These are phyloP conservation scores for Trichacis sp. DNA, from an alignment of 2,888 invertebrate species.

Conservation along the genomic window DNA sequence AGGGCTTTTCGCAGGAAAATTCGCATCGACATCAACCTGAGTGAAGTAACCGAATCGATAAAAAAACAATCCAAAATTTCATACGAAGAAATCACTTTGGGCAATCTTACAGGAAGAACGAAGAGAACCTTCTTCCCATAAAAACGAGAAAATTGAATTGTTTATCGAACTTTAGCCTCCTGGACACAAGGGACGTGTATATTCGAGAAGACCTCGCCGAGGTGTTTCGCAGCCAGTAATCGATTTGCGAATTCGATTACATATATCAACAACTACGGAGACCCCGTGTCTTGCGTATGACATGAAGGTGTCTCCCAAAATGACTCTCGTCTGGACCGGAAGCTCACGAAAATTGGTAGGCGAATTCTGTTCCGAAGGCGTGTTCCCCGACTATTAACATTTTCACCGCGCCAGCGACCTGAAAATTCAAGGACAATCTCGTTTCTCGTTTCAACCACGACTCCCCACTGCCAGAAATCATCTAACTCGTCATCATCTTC, in stretches of 20 bases:
- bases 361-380: slow-evolving; percentile 21
- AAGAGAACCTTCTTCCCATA: background rate
- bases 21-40: too few relatives aligned
- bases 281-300: slow-evolving; percentile 38
- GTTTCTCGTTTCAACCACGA: background rate
- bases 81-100: background rate
- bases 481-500: too few relatives aligned
- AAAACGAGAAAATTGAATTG: slow-evolving; percentile 46
- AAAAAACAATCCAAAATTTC: background rate
- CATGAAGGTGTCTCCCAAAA: slow-evolving; percentile 37
- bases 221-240: slow-evolving; percentile 29
- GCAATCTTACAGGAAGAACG: background rate
- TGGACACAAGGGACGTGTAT: slow-evolving; percentile 29
- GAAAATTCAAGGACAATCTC: background rate
- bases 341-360: slow-evolving; percentile 36
- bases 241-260: slow-evolving; percentile 40
- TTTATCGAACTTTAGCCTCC: slow-evolving; percentile 46
- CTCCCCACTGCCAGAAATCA: too few relatives aligned
- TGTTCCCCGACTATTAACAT: slow-evolving; percentile 13
- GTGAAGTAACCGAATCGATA: too few relatives aligned
- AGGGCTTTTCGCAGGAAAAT: too few relatives aligned
- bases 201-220: slow-evolving; percentile 27
- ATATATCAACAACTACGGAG: slow-evolving; percentile 28
- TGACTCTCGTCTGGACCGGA: slow-evolving; percentile 41
- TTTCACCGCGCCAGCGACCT: background rate